Evolutionary conservation across 2,888 invertebrate genomes (phyloP), one percentile per base, ranked within the genome.

Genomic region (Melitaea athalia): DNA sequence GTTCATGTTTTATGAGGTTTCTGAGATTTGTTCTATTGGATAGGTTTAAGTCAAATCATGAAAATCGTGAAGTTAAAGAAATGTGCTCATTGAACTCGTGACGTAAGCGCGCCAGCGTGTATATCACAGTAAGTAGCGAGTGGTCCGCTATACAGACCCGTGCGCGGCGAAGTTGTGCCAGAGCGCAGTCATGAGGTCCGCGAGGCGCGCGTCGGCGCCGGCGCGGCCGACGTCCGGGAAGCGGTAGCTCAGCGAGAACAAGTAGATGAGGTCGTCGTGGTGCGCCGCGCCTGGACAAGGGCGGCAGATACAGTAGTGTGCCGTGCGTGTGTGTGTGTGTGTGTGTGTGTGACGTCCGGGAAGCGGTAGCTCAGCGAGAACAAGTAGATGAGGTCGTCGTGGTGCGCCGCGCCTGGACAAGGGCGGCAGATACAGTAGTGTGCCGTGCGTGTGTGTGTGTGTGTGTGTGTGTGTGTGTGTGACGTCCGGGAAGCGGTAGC

Each of bases 331-430:
- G 24, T 24, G 24, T 24, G 24, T 24, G 24, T 3, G 24, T 24
- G 24, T 24, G 24, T 24, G 24, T 24, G 24, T 24, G 24, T 24
- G 24, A 2, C 24, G 24, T 74, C 78, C 0, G 93, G 92, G 78
- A 82, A 89, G 17, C 83, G 81, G 77, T 82, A 85, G 63, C 81
- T 81, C 75, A 90, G 78, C 31, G 86, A 82, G 77, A 93, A 93
- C 57, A 94, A 74, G 77, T 94, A 94, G 71, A 94, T 82, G 63
- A 93, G 77, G 74, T 94, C 94, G 71, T 94, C 91, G 75, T 89
- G 89, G 70, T 91, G 91, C 2, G 87, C 85, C 5, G 82, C 85
- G 0, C 81, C 94, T 93, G 53, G 7, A 11, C 0, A 0, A 3
- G 55, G 2, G 4, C n/a, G 11, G 11, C 14, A 4, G 11, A 45